These are phyloP conservation scores for Stenolophus ochropezus DNA, from an alignment of 2,888 invertebrate genomes.

Conservation along the genomic window DNA sequence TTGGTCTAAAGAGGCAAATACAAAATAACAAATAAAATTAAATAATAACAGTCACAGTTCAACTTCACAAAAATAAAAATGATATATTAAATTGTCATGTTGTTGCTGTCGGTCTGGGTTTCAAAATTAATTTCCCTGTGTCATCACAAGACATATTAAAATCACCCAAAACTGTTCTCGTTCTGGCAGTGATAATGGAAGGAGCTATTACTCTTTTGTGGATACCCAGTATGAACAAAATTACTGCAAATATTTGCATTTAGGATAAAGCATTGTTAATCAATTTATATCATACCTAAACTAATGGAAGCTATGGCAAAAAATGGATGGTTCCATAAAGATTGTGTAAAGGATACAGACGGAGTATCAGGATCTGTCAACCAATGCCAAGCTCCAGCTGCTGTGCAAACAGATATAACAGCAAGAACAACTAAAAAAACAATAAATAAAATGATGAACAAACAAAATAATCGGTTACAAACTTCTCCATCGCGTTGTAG, in stretches of 20 bases:
- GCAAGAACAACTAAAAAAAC: conserved; percentile 84
- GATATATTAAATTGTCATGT: conserved; percentile 68
- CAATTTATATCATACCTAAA: conserved; percentile 78
- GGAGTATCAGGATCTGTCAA: conserved; percentile 94
- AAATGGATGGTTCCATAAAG: conserved; percentile 94
- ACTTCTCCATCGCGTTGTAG: conserved; percentile 97
- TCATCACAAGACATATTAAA: conserved; percentile 99
- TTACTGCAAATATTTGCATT: conserved; percentile 75
- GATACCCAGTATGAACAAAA: conserved; percentile 93
- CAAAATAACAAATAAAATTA: conserved; percentile 33
- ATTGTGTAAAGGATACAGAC: conserved; percentile 92
- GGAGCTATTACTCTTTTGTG: conserved; percentile 98
- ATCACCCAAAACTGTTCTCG: conserved; percentile 91
- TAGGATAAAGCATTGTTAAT: conserved; percentile 18
- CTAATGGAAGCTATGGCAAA: conserved; percentile 92
- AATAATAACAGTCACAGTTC: conserved; percentile 27
- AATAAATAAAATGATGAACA: conserved; percentile 12
- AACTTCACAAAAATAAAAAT: too few species aligned
- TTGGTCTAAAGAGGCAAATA: conserved; percentile 36
- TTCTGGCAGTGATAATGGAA: conserved; percentile 94
- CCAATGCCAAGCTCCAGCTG: conserved; percentile 97
- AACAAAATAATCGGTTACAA: conserved; percentile 70
- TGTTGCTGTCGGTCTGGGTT: conserved; percentile 83
- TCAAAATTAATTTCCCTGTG: conserved; percentile 95
- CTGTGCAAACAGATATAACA: conserved; percentile 91